Percentiles rank a stretch among this genome's conserved stretches.
Evolutionary conservation across 2,113 vertebrate genomes (phyloP).

Genomic region (Cryptoleucopteryx plumbea): DNA sequence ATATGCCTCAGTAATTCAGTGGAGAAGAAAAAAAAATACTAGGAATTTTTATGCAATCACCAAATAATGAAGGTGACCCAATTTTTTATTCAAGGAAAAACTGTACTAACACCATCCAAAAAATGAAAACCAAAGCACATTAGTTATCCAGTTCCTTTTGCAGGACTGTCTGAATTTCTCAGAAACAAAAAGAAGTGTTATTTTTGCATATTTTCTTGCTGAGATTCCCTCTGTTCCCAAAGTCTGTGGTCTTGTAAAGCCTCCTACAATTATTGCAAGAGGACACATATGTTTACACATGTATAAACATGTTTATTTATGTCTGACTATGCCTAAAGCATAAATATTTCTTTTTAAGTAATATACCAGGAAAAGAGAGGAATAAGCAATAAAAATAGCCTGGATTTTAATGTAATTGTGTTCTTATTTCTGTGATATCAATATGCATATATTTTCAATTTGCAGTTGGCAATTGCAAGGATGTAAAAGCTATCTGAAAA

Average conservation of each 20-base stretch:
- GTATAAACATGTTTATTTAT: not conserved
- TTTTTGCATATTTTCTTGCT: not conserved
- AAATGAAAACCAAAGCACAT: not conserved
- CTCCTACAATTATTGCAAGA: not conserved
- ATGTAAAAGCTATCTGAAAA: constrained; percentile 15
- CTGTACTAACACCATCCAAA: not conserved
- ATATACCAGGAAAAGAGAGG: not conserved
- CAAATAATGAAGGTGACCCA: not conserved
- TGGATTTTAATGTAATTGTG: not conserved
- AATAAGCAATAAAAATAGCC: not conserved
- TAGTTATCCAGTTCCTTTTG: not conserved
- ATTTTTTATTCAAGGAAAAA: not conserved
- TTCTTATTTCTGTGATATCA: not conserved
- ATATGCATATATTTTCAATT: constrained; percentile 19
- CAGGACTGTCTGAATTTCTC: not conserved
- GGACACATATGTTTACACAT: not conserved
- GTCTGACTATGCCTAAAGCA: not conserved
- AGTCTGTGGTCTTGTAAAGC: not conserved
- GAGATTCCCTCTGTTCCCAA: not conserved
- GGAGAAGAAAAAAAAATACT: not conserved
- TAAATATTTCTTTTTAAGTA: not conserved
- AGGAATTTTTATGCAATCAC: not conserved
- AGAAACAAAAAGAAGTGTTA: not conserved
- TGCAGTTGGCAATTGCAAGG: not conserved
- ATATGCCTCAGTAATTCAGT: not conserved